Percentiles rank a stretch among this genome's conserved stretches.
phyloP scores from a whole-genome alignment of 2,888 invertebrate genomes.

The Torymus auratus region DNA sequence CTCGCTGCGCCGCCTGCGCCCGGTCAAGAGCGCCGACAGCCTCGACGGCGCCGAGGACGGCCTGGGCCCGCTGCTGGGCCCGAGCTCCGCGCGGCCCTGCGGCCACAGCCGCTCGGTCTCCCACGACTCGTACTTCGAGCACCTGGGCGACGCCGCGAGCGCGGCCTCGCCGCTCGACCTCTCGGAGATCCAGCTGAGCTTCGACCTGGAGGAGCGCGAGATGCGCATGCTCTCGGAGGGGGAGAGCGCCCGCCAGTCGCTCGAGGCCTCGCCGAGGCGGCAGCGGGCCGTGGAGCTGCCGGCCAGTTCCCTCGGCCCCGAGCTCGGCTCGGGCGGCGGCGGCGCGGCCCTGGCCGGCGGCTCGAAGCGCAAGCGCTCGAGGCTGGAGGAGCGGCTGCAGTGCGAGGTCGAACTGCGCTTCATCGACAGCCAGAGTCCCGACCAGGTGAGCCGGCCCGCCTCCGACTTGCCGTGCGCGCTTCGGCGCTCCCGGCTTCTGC shows the following conservation, averaged over 20 bases:
- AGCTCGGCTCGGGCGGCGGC: too few relatives aligned
- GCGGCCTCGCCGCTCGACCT: constrained; percentile 81
- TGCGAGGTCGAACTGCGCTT: constrained; percentile 83
- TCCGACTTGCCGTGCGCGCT: too few relatives aligned
- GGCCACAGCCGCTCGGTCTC: constrained; percentile 86
- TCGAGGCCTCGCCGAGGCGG: constrained; percentile 73
- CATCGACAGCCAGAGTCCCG: constrained; percentile 88
- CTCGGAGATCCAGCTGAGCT: constrained; percentile 89
- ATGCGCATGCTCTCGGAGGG: constrained; percentile 94
- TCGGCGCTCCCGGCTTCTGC: too few relatives aligned
- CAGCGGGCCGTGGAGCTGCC: constrained; percentile 77
- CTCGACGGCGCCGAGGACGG: constrained; percentile 75
- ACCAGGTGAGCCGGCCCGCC: constrained; percentile 75
- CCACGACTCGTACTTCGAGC: constrained; percentile 95
- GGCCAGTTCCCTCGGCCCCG: constrained; percentile 56
- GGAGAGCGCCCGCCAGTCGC: constrained; percentile 79
- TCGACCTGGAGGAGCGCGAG: constrained; percentile 90
- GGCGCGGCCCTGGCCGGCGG: constrained; percentile 60
- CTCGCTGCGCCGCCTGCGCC: constrained; percentile 78
- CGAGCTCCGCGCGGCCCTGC: constrained; percentile 72
- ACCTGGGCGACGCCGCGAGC: constrained; percentile 81
- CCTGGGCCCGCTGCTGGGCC: constrained; percentile 75
- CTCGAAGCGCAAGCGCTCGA: constrained; percentile 81
- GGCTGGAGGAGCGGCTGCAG: constrained; percentile 87
- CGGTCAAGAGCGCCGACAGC: constrained; percentile 86